Conservation (phyloP, 2,797 vertebrate genomes). For the Melopsittacus undulatus region DNA sequence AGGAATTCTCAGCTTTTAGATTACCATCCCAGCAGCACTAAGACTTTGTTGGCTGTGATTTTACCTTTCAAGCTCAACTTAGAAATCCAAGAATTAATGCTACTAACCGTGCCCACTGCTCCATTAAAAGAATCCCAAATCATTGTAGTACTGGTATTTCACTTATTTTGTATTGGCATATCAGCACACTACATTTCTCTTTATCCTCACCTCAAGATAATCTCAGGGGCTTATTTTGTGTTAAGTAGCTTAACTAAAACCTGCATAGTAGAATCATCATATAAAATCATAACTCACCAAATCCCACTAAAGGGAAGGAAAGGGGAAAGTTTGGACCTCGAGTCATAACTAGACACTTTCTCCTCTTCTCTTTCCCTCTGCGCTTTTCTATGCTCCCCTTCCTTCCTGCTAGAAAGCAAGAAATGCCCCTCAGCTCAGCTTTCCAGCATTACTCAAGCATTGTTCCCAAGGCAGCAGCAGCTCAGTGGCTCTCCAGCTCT, state of each 20-base stretch:
- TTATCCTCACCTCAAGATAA: background rate
- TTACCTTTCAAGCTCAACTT: background rate
- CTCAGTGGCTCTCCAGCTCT: background rate
- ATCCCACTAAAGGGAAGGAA: background rate
- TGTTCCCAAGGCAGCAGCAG: background rate
- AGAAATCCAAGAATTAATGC: background rate
- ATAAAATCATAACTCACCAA: background rate
- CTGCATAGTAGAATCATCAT: background rate
- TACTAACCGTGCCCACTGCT: conserved; percentile 2
- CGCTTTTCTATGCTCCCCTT: too few species aligned
- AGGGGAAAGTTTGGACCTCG: background rate
- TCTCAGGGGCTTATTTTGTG: background rate
- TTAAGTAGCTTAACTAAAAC: background rate
- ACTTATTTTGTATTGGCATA: background rate
- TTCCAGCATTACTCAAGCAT: accelerated
- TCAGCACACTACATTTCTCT: background rate
- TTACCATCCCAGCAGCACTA: background rate
- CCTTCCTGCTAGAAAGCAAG: background rate
- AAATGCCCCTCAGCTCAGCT: background rate
- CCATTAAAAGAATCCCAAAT: background rate
- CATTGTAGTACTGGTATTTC: background rate
- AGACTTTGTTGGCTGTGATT: accelerated
- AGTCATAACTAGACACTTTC: background rate
- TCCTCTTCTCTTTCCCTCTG: background rate
- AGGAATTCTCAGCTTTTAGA: background rate